phyloP scores from a whole-genome alignment of 2,797 vertebrate genomes.

The Tolypeutes matacus region DNA sequence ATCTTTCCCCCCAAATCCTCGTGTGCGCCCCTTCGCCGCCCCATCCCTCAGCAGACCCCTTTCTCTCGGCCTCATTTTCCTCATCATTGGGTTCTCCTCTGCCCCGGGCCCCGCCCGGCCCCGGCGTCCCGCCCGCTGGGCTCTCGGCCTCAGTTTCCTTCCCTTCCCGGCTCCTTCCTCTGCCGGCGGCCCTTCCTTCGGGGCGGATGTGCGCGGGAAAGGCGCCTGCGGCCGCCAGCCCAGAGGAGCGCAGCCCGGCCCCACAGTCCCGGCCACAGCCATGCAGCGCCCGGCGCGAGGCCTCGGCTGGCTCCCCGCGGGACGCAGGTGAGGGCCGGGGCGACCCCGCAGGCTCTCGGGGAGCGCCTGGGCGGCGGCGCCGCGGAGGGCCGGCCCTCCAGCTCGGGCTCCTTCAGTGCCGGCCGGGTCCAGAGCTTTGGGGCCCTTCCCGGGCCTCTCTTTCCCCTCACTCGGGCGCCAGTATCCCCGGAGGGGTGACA shows the following conservation, averaged over 20 bases:
- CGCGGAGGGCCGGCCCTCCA: background rate
- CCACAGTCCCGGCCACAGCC: background rate
- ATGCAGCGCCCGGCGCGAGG: background rate
- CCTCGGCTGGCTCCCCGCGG: background rate
- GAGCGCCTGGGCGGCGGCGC: background rate
- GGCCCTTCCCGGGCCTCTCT: background rate
- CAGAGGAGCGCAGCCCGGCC: background rate
- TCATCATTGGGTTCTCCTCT: background rate
- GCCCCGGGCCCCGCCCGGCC: background rate
- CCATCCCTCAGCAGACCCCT: background rate
- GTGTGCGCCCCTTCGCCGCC: background rate
- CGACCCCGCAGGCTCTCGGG: background rate
- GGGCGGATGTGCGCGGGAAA: conserved; percentile 31
- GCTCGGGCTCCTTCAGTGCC: background rate
- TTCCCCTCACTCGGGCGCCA: background rate
- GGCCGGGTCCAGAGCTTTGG: background rate
- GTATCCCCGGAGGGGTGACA: background rate
- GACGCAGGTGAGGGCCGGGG: conserved; percentile 41
- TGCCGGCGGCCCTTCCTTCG: background rate
- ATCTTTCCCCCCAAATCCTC: background rate
- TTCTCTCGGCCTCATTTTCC: background rate
- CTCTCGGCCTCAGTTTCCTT: conserved; percentile 77
- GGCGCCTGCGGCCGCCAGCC: background rate
- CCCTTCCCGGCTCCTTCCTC: conserved; percentile 60
- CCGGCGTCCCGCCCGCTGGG: background rate